phyloP scores from a whole-genome alignment of 2,113 vertebrate genomes.

The Myanophis thanlyinensis region DNA sequence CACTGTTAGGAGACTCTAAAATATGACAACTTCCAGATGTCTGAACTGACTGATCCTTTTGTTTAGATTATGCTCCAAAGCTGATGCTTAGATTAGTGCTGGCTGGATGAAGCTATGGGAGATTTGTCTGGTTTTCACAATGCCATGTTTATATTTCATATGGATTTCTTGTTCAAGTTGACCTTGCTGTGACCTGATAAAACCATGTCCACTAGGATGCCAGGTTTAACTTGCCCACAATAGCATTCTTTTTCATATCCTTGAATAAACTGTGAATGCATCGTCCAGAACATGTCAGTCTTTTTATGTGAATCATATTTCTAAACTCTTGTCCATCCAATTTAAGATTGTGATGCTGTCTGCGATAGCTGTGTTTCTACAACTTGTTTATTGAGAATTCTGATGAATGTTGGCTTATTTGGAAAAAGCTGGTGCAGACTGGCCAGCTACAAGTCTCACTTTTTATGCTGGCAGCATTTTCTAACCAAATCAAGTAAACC shows the following conservation, averaged over 20 bases:
- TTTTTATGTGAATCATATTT: neutral
- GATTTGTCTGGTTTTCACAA: slow-evolving; percentile 75
- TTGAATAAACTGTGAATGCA: slow-evolving; percentile 20
- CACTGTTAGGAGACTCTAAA: slow-evolving; percentile 73
- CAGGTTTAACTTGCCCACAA: slow-evolving; percentile 51
- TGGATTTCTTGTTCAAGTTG: slow-evolving; percentile 81
- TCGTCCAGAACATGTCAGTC: neutral
- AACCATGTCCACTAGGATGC: slow-evolving; percentile 65
- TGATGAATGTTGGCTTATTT: neutral
- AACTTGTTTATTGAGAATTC: neutral
- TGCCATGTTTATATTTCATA: slow-evolving; percentile 78
- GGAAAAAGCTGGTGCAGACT: neutral
- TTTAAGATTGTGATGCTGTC: neutral
- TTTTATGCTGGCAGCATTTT: neutral
- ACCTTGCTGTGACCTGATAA: slow-evolving; percentile 72
- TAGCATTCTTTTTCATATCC: slow-evolving; percentile 40
- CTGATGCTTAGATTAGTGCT: slow-evolving; percentile 92
- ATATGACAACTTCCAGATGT: slow-evolving; percentile 93
- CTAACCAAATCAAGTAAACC: neutral
- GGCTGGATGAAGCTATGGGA: slow-evolving; percentile 81
- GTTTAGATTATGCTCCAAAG: slow-evolving; percentile 90
- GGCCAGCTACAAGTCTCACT: neutral
- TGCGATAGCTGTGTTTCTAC: neutral
- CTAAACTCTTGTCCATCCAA: neutral
- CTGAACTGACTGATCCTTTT: slow-evolving; percentile 81